Evolutionary conservation across 2,888 invertebrate genomes (phyloP).

Genomic region (Pristionchus arcanus): DNA sequence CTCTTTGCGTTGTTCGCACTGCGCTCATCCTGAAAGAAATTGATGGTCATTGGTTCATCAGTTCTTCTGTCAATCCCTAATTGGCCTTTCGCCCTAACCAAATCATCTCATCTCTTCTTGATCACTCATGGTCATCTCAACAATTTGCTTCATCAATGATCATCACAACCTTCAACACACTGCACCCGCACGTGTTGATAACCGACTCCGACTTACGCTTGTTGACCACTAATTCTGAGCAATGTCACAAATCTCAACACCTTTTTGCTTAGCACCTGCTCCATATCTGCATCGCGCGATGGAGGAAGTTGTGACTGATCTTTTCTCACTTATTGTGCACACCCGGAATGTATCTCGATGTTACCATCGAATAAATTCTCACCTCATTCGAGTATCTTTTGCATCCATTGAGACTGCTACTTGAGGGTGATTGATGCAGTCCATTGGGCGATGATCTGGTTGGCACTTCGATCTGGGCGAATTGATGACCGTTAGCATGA

Average conservation of each 20-base stretch:
- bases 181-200: not conserved
- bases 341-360: too few species aligned
- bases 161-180: constrained; percentile 7
- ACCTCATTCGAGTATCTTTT: constrained; percentile 54
- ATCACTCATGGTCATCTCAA: not conserved
- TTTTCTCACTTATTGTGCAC: too few species aligned
- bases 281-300: not conserved
- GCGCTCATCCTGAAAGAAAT: constrained; percentile 9
- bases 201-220: not conserved
- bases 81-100: not conserved
- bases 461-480: constrained; percentile 10
- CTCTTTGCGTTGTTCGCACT: not conserved
- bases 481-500: not conserved
- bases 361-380: not conserved
- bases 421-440: constrained; percentile 32
- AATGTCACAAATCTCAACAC: constrained; percentile 12
- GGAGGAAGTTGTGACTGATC: not conserved
- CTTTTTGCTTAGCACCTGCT: not conserved
- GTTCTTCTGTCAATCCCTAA: not conserved
- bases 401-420: constrained; percentile 50
- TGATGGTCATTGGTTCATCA: not conserved
- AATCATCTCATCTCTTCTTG: not conserved
- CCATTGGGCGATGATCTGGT: constrained; percentile 24
- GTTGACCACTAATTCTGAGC: not conserved
- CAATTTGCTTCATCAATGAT: not conserved